These are phyloP conservation scores for Prionailurus viverrinus DNA, from an alignment of 2,113 vertebrate species.

Conservation along the genomic window DNA sequence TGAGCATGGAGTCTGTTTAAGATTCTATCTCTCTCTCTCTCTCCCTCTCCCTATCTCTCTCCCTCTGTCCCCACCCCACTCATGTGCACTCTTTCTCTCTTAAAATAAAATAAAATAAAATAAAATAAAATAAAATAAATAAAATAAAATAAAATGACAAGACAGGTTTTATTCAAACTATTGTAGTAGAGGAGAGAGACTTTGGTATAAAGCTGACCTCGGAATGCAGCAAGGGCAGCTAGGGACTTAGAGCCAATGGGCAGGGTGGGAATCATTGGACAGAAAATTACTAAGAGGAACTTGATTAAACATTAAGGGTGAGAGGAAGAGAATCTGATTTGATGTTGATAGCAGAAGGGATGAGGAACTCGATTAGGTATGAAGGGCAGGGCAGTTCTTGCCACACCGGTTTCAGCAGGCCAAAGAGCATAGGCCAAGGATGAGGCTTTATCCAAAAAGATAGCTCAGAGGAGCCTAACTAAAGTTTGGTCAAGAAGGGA, in stretches of 20 bases:
- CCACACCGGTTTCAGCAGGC: not conserved
- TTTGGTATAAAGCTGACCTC: not conserved
- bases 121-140: too few species aligned
- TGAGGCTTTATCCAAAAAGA: not conserved
- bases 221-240: not conserved
- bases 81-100: too few species aligned
- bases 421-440: not conserved
- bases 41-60: too few species aligned
- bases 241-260: not conserved
- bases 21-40: too few species aligned
- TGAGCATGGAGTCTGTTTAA: too few species aligned
- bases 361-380: not conserved
- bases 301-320: not conserved
- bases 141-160: not conserved
- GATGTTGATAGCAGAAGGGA: too few species aligned
- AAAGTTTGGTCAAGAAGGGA: not conserved
- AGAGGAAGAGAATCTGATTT: not conserved
- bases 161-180: not conserved
- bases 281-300: not conserved
- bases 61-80: too few species aligned
- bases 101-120: too few species aligned
- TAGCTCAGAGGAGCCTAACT: not conserved
- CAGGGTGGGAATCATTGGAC: not conserved
- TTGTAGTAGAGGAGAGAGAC: not conserved
- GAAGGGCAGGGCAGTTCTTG: not conserved